These are phyloP conservation scores for Silurus meridionalis DNA, from an alignment of 2,113 vertebrate species.

Conservation along the genomic window DNA sequence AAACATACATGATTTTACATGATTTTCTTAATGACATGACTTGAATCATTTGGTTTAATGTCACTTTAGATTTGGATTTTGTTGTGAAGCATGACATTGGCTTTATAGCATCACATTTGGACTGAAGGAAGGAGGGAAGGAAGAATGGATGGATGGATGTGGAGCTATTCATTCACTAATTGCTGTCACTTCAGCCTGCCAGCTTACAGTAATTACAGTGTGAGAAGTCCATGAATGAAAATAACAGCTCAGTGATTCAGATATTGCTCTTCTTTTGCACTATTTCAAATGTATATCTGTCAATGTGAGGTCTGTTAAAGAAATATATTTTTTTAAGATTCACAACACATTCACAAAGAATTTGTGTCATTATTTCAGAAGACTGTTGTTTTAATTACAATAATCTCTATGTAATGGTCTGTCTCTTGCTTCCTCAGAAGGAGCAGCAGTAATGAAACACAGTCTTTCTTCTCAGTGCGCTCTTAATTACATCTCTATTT, in stretches of 20 bases:
- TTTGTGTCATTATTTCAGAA: constrained; percentile 29
- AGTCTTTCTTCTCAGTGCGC: constrained; percentile 69
- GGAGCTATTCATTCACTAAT: constrained; percentile 37
- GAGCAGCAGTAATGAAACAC: constrained; percentile 71
- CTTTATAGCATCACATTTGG: neutral
- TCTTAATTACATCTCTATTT: constrained; percentile 86
- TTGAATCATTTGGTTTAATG: neutral
- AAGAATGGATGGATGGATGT: constrained; percentile 15
- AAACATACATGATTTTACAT: too few species aligned
- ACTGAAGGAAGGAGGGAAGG: neutral
- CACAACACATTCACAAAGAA: neutral
- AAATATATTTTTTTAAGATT: constrained; percentile 27
- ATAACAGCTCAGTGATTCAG: constrained; percentile 27
- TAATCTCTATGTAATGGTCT: constrained; percentile 20
- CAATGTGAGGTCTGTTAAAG: constrained; percentile 30
- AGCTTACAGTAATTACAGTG: constrained; percentile 34
- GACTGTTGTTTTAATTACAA: constrained; percentile 16
- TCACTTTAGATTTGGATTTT: neutral
- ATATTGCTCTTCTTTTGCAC: constrained; percentile 33
- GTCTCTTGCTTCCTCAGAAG: constrained; percentile 33
- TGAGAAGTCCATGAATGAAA: constrained; percentile 14
- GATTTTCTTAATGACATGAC: too few species aligned
- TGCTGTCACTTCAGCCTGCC: constrained; percentile 37
- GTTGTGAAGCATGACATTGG: neutral
- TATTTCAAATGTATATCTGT: constrained; percentile 22